These are phyloP conservation scores for Palaemon carinicauda DNA, from an alignment of 1,140 invertebrate genomes.

Conservation along the genomic window DNA sequence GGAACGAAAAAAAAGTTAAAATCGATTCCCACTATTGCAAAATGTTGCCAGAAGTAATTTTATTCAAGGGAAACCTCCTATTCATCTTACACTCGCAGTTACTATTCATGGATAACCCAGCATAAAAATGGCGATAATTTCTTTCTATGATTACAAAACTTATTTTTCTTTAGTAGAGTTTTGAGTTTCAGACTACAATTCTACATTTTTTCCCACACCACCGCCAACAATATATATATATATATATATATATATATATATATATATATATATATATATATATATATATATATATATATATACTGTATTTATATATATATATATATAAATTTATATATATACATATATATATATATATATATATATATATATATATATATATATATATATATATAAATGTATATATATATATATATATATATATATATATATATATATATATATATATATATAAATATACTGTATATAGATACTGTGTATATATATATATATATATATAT, in stretches of 20 bases:
- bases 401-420: neutral
- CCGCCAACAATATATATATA: neutral
- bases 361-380: neutral
- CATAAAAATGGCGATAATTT: too few relatives aligned
- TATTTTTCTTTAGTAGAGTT: too few relatives aligned
- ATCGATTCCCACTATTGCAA: conserved; percentile 37
- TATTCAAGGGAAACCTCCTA: neutral
- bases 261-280: neutral
- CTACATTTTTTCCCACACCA: too few relatives aligned
- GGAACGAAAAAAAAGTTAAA: neutral
- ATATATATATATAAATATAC: too few relatives aligned
- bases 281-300: neutral
- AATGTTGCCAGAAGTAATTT: conserved; percentile 35
- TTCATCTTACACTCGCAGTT: too few relatives aligned
- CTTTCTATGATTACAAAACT: too few relatives aligned
- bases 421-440: too few relatives aligned
- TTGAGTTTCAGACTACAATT: too few relatives aligned
- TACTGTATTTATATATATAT: neutral
- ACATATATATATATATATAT: neutral
- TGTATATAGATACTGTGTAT: too few relatives aligned
- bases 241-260: neutral
- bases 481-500: too few relatives aligned
- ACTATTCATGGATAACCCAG: too few relatives aligned
- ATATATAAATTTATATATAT: neutral
- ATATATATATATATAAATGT: neutral